A percentile compares a stretch with the other conserved stretches of the same genome.
Conservation (phyloP, 2,888 invertebrate genomes). For the Nineta flava region DNA sequence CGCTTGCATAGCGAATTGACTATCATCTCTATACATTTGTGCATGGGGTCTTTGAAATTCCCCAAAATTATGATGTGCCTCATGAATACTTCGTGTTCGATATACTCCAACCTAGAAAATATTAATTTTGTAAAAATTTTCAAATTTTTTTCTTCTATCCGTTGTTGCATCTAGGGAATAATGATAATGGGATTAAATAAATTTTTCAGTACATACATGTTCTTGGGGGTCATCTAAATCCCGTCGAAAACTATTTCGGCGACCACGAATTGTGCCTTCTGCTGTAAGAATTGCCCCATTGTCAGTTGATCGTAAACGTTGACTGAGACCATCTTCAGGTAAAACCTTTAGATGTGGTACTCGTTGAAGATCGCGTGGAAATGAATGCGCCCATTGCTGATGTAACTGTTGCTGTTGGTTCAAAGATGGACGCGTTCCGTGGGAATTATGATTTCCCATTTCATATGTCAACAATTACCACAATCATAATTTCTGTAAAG, state of each 20-base stretch:
- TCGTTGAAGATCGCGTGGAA: constrained; percentile 20
- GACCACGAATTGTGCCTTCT: constrained; percentile 68
- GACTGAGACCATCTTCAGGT: constrained; percentile 40
- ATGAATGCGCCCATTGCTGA: constrained; percentile 22
- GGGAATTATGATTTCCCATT: constrained; percentile 29
- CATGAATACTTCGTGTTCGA: constrained; percentile 28
- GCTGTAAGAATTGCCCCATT: constrained; percentile 71
- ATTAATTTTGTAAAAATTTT: not conserved
- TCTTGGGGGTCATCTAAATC: constrained; percentile 18
- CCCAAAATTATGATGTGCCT: constrained; percentile 20
- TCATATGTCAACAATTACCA: constrained; percentile 3
- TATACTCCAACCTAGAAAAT: constrained; percentile 31
- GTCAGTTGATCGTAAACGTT: constrained; percentile 57
- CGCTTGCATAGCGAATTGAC: constrained; percentile 19
- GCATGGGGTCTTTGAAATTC: constrained; percentile 34
- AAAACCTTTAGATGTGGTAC: constrained; percentile 34
- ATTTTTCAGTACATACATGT: constrained; percentile 5
- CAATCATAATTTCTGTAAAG: not conserved
- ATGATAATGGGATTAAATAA: too few relatives aligned
- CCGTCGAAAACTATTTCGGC: constrained; percentile 29
- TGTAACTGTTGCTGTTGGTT: constrained; percentile 12
- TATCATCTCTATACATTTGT: constrained; percentile 23
- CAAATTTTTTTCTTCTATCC: too few relatives aligned
- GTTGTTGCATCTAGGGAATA: too few relatives aligned
- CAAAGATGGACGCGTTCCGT: constrained; percentile 16